Evolutionary conservation across 2,113 vertebrate species (phyloP).

Genomic region (Stigmatopora argus): DNA sequence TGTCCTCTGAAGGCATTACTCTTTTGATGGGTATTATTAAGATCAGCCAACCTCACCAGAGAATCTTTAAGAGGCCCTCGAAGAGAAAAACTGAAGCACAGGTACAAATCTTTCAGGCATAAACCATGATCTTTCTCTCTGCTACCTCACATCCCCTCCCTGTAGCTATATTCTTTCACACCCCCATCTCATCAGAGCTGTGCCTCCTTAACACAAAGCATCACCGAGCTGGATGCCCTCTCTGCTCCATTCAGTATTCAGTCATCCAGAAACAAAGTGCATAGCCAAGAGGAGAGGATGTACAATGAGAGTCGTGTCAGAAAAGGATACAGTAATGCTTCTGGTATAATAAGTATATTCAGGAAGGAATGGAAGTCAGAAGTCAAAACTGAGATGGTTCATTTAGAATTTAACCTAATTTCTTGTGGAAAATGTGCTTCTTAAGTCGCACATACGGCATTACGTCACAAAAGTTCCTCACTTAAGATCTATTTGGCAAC

Average conservation of each 20-base stretch:
- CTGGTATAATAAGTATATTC: neutral
- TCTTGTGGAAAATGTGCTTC: too few species aligned
- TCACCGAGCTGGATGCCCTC: constrained; percentile 41
- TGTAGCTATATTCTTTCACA: constrained; percentile 19
- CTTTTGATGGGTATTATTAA: constrained; percentile 38
- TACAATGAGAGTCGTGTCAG: neutral
- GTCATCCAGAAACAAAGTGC: constrained; percentile 40
- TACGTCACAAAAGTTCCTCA: too few species aligned
- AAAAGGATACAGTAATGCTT: constrained; percentile 2
- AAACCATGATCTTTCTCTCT: constrained; percentile 32
- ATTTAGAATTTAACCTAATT: too few species aligned
- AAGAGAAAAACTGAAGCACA: constrained; percentile 27
- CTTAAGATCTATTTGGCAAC: too few species aligned
- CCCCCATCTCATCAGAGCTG: constrained; percentile 35
- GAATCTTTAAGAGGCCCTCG: constrained; percentile 33
- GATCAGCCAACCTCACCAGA: constrained; percentile 29
- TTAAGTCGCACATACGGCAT: too few species aligned
- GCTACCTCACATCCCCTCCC: constrained; percentile 20
- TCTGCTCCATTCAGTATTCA: constrained; percentile 51
- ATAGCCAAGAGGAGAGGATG: neutral
- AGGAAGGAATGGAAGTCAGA: too few species aligned
- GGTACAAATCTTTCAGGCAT: constrained; percentile 35
- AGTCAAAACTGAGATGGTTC: too few species aligned
- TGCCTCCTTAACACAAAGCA: constrained; percentile 33
- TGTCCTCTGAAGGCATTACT: constrained; percentile 21